These are phyloP conservation scores for Limosa lapponica DNA, from an alignment of 2,797 vertebrate genomes.

Conservation along the genomic window DNA sequence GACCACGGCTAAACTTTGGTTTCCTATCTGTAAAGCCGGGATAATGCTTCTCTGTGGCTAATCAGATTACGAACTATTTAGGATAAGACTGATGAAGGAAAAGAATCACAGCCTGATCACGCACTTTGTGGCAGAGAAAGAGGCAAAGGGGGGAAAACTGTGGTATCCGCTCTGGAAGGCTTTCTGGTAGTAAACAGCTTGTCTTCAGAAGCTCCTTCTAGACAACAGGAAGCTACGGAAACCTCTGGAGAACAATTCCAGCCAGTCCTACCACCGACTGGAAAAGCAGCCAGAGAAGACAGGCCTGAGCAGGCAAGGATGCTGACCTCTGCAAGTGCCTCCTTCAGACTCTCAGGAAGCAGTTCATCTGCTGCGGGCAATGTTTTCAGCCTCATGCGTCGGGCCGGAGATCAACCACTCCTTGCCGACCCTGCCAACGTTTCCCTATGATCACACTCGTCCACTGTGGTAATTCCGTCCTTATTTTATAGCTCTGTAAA, in stretches of 20 bases:
- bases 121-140: background rate
- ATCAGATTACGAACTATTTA: background rate
- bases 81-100: background rate
- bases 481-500: background rate
- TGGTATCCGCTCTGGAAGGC: background rate
- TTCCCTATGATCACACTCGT: accelerated
- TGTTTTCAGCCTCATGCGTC: accelerated
- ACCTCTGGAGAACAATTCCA: background rate
- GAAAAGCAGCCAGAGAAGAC: background rate
- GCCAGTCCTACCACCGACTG: background rate
- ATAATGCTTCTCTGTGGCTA: background rate
- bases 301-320: background rate
- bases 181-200: background rate
- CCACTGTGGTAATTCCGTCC: background rate
- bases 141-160: background rate
- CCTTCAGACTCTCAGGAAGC: background rate
- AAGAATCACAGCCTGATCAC: background rate
- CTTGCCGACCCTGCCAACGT: background rate
- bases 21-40: background rate
- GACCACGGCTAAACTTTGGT: accelerated
- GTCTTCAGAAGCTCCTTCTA: background rate
- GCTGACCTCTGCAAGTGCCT: background rate
- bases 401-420: accelerated
- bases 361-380: background rate
- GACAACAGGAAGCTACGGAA: background rate